phyloP scores from a whole-genome alignment of 2,888 invertebrate genomes.

The Lydus trimaculatus region DNA sequence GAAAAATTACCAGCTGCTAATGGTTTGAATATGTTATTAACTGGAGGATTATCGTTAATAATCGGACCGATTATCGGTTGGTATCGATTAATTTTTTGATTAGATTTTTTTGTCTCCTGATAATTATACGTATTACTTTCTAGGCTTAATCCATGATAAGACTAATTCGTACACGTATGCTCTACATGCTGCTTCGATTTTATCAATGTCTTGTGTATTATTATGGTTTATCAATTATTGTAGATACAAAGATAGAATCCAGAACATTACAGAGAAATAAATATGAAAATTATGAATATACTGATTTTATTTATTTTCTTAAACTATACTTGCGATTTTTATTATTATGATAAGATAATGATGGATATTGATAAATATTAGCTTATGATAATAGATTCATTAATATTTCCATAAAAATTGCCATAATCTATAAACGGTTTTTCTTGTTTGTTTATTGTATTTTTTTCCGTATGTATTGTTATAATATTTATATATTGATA shows the following conservation, averaged over 20 bases:
- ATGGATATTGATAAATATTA: neutral
- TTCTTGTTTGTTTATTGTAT: neutral
- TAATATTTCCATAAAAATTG: neutral
- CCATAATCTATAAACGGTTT: neutral
- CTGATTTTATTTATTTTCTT: neutral
- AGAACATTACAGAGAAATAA: neutral
- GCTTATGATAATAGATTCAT: neutral
- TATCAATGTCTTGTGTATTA: conserved; percentile 45
- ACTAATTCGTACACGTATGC: conserved; percentile 43
- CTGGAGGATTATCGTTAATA: conserved; percentile 53
- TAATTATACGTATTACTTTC: too few species aligned
- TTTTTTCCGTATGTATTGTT: neutral
- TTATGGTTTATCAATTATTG: conserved; percentile 41
- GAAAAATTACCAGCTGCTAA: conserved; percentile 57
- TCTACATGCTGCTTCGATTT: conserved; percentile 42
- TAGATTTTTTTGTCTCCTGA: too few species aligned
- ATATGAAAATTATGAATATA: neutral
- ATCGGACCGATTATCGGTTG: conserved; percentile 58
- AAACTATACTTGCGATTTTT: neutral
- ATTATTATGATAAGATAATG: neutral
- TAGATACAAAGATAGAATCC: neutral
- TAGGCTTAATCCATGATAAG: conserved; percentile 45
- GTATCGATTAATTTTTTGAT: too few species aligned
- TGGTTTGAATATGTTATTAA: conserved; percentile 56
- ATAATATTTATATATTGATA: conserved; percentile 1